Percentiles rank a stretch among this genome's conserved stretches.
These are phyloP conservation scores for Ephydatia muelleri DNA, from an alignment of 37 sponge, comb jelly and placozoan genomes.

Conservation along the genomic window DNA sequence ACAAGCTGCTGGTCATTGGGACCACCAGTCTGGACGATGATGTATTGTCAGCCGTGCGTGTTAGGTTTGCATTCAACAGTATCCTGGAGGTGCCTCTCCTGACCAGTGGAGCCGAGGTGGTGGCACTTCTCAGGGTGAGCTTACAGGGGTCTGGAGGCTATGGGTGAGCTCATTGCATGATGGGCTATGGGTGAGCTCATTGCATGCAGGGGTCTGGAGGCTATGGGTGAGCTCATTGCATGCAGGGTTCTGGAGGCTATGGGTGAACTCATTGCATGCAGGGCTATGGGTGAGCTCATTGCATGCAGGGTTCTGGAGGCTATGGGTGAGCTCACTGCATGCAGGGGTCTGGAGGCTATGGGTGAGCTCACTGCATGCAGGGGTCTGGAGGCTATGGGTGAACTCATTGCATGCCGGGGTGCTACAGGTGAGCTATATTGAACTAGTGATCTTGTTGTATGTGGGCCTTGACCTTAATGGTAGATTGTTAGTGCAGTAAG, in stretches of 20 bases:
- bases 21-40: slow-evolving; percentile 62
- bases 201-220: no score
- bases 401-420: no score
- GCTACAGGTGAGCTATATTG: no score
- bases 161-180: neutral
- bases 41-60: slow-evolving; percentile 46
- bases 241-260: no score
- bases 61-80: slow-evolving; percentile 52
- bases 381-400: no score
- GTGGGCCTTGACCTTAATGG: no score
- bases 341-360: no score
- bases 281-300: neutral
- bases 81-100: slow-evolving; percentile 54
- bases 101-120: slow-evolving; percentile 48
- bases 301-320: no score
- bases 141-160: neutral
- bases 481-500: no score
- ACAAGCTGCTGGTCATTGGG: slow-evolving; percentile 82
- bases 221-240: slow-evolving; percentile 27
- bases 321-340: slow-evolving; percentile 25
- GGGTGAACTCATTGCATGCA: slow-evolving; percentile 10
- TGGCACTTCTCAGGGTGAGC: slow-evolving; percentile 50
- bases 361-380: slow-evolving; percentile 9
- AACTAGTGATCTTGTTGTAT: no score
- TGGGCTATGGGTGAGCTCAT: neutral